phyloP scores from a whole-genome alignment of 2,888 invertebrate species.

The Cheilosia vulpina region DNA sequence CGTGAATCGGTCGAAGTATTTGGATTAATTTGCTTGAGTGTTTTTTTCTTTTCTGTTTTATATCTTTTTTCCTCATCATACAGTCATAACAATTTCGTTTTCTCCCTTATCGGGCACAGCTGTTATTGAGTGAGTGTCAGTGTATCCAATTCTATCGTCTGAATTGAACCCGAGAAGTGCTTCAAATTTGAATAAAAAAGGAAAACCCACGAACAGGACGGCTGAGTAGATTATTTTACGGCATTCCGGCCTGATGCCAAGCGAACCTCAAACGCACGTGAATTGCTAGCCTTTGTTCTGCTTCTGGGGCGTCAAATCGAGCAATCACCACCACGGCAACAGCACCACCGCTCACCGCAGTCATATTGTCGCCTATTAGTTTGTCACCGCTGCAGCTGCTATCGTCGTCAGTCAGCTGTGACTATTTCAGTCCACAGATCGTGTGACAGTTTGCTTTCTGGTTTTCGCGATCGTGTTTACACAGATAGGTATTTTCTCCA shows the following conservation, averaged over 20 bases:
- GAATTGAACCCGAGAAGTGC: neutral
- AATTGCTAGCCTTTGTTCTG: slow-evolving; percentile 57
- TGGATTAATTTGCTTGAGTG: slow-evolving; percentile 44
- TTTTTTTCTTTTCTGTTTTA: neutral
- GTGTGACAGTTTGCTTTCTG: slow-evolving; percentile 52
- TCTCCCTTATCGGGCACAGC: slow-evolving; percentile 3
- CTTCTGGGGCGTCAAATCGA: slow-evolving; percentile 10
- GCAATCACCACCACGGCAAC: neutral
- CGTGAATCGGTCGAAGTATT: slow-evolving; percentile 25
- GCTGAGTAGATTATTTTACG: slow-evolving; percentile 46
- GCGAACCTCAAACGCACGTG: slow-evolving; percentile 38
- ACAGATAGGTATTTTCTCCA: slow-evolving; percentile 18
- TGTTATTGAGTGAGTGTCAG: slow-evolving; percentile 54
- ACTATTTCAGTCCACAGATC: slow-evolving; percentile 5
- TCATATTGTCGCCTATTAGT: slow-evolving; percentile 3
- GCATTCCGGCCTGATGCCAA: slow-evolving; percentile 32
- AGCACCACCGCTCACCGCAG: too few relatives aligned
- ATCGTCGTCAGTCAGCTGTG: slow-evolving; percentile 10
- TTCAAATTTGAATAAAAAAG: slow-evolving; percentile 44
- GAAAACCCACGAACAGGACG: slow-evolving; percentile 32
- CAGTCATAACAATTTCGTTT: neutral
- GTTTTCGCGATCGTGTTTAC: slow-evolving; percentile 12
- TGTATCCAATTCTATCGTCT: slow-evolving; percentile 12
- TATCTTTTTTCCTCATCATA: slow-evolving; percentile 7
- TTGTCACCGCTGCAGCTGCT: slow-evolving; percentile 1